Evolutionary conservation across 2,113 vertebrate genomes (phyloP).

Genomic region (Labeo catla): DNA sequence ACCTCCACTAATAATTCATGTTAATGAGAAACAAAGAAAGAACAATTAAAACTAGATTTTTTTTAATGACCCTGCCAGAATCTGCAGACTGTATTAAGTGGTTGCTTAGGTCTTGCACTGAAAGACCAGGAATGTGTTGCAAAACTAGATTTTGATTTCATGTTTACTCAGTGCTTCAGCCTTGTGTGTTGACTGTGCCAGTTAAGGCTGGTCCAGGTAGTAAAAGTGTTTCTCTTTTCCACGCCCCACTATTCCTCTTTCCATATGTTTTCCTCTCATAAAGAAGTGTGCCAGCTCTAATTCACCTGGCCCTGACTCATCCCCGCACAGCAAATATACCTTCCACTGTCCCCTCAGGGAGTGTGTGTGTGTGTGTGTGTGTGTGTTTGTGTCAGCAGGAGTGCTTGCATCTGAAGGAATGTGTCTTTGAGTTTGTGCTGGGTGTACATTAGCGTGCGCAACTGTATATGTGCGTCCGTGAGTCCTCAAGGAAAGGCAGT

Average conservation of each 20-base stretch:
- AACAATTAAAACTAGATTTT: neutral
- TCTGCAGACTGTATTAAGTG: neutral
- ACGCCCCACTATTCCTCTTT: slow-evolving; percentile 27
- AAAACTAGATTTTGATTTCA: neutral
- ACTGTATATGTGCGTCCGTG: slow-evolving; percentile 42
- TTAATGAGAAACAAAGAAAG: neutral
- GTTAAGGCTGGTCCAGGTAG: slow-evolving; percentile 16
- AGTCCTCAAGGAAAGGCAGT: slow-evolving; percentile 46
- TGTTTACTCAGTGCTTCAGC: neutral
- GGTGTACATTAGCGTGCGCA: neutral
- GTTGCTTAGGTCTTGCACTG: neutral
- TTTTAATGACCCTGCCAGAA: neutral
- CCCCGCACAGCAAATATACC: slow-evolving; percentile 25
- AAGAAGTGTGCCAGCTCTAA: slow-evolving; percentile 47
- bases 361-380: neutral
- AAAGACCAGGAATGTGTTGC: neutral
- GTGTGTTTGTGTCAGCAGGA: neutral
- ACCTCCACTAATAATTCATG: slow-evolving; percentile 6
- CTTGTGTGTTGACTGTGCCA: neutral
- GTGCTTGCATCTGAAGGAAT: neutral
- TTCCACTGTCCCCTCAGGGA: neutral
- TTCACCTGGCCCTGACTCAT: slow-evolving; percentile 13
- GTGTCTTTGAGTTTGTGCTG: neutral
- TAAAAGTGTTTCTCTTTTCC: slow-evolving; percentile 41
- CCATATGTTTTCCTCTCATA: slow-evolving; percentile 46